Base-by-base conservation (phyloP, 2,797 vertebrate species). In the Sardinella longiceps region DNA sequence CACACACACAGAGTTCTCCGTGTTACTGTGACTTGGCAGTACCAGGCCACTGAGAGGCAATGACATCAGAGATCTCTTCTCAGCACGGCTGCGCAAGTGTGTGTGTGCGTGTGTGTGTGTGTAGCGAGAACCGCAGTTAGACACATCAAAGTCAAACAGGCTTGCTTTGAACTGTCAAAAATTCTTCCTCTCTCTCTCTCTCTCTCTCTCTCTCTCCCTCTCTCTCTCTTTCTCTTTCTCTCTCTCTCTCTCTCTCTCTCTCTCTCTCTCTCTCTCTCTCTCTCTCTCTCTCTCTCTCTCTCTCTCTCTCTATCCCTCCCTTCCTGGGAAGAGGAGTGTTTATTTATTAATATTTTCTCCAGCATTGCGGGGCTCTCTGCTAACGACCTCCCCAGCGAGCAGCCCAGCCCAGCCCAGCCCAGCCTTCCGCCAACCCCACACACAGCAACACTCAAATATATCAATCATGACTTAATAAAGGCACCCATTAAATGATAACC, bases 131-230 rank as follows among this genome's bases (percentile, higher is more conserved):
- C 23, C 1, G 48, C 63, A 45, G 82, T 84, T 39, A 77, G 58
- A 83, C 83, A 77, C 86, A 86, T 91, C 85, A 90, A 89, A 89
- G 82, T 48, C 63, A 81, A 82, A 63, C 77, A 12, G 81, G 84
- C 82, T 89, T 85, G 88, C 88, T 94, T 94, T 95, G 92, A 95
- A 92, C 91, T 91, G 90, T 92, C 90, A 93, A 87, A 87, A 39
- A 74, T 74, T 28, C 33, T 74, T 33, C 30, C 30, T 89, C 89
- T 90, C 66, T 37, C 28, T 33, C 30, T 33, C 63, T 18, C 14
- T 20, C 14, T 74, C 66, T 33, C 28, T 66, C 25, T 89, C 84
- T 33, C 74, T 87, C 82, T 87, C 89, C 93, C 84, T n/a, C n/a
- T n/a, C n/a, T 28, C 33, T 74, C 15, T 14, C 30, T 89, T 89